These are phyloP conservation scores for human (Homo sapiens) DNA, from an alignment of 2,113 vertebrate genomes.

Conservation along the genomic window DNA sequence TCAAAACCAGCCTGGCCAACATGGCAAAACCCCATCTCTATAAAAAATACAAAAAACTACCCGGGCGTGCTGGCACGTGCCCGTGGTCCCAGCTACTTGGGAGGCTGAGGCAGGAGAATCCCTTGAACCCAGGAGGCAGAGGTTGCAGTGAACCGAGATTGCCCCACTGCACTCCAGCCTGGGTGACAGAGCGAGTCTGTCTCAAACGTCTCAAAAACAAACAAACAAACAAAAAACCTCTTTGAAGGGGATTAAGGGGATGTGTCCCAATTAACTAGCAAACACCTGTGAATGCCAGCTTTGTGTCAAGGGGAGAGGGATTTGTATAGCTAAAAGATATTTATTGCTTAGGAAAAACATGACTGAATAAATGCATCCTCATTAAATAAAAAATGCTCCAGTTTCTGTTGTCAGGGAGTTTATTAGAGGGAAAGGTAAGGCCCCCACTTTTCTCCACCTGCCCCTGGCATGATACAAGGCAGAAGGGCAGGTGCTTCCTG, in stretches of 20 bases:
- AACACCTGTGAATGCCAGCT: not conserved
- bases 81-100: too few relatives aligned
- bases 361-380: not conserved
- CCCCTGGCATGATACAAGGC: rapidly evolving
- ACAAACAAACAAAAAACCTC: not conserved
- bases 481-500: not conserved
- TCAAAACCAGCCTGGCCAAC: too few relatives aligned
- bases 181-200: too few relatives aligned
- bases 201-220: not conserved
- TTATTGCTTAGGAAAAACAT: not conserved
- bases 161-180: too few relatives aligned
- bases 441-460: too few relatives aligned
- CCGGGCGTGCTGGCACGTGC: too few relatives aligned
- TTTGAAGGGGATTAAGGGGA: not conserved
- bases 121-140: too few relatives aligned
- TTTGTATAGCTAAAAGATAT: not conserved
- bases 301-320: not conserved
- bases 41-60: too few relatives aligned
- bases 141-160: too few relatives aligned
- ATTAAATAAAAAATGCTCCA: not conserved
- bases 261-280: not conserved
- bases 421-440: not conserved
- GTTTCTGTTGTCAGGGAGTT: not conserved
- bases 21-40: too few relatives aligned
- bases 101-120: too few relatives aligned